These are phyloP conservation scores for Amphiura filiformis DNA, from an alignment of 35 echinoderm and acorn worm species.

Conservation along the genomic window DNA sequence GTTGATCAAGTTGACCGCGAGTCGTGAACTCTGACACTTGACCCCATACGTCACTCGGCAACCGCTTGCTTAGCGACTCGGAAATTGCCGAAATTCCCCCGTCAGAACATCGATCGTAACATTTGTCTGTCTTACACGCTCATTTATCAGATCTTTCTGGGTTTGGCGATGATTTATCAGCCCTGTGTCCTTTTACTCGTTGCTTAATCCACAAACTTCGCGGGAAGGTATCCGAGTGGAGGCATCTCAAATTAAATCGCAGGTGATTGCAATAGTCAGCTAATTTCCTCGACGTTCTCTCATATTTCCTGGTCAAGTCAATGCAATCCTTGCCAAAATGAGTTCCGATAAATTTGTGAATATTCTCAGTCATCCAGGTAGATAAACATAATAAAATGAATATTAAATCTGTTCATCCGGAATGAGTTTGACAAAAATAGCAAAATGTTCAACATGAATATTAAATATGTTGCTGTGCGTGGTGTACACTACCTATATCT, in stretches of 20 bases:
- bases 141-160: slow-evolving; percentile 12
- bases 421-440: too few relatives aligned
- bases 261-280: slow-evolving; percentile 36
- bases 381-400: too few relatives aligned
- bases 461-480: too few relatives aligned
- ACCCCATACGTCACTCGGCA: not conserved
- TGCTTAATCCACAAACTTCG: slow-evolving; percentile 26
- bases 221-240: not conserved
- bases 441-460: too few relatives aligned
- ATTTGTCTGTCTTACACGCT: slow-evolving; percentile 13
- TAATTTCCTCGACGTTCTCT: slow-evolving; percentile 33
- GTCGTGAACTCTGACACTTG: slow-evolving; percentile 26
- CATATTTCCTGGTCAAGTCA: slow-evolving; percentile 10
- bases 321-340: too few relatives aligned
- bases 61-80: not conserved
- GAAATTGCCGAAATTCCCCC: not conserved
- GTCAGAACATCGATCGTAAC: slow-evolving; percentile 27
- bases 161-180: slow-evolving; percentile 1
- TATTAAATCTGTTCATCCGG: too few relatives aligned
- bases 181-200: not conserved
- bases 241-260: slow-evolving; percentile 21
- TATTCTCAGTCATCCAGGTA: too few relatives aligned
- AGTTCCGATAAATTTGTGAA: too few relatives aligned
- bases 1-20: not conserved
- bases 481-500: too few relatives aligned